Conservation (phyloP, 1,140 invertebrate species). For the Potamilus streckersoni region DNA sequence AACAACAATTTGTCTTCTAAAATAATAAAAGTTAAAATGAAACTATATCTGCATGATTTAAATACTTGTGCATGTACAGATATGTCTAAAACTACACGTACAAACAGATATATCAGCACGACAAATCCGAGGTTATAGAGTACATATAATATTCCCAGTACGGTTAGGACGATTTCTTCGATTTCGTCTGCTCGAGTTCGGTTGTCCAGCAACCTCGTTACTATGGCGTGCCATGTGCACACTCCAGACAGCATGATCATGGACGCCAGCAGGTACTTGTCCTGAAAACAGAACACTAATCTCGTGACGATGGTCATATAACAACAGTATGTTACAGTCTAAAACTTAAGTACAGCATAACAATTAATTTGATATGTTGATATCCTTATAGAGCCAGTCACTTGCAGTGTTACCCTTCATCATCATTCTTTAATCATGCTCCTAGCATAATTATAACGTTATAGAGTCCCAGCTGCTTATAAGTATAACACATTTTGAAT, state of each 20-base stretch:
- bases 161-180: conserved; percentile 54
- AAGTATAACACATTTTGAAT: too few relatives aligned
- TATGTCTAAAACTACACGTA: conserved; percentile 38
- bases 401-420: background rate
- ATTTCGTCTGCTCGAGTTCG: conserved; percentile 39
- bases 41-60: background rate
- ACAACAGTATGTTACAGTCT: too few relatives aligned
- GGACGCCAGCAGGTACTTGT: conserved; percentile 64
- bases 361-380: background rate
- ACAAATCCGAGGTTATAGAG: conserved; percentile 64
- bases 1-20: background rate
- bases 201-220: conserved; percentile 45
- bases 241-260: conserved; percentile 64
- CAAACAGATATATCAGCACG: conserved; percentile 61
- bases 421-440: too few relatives aligned
- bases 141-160: conserved; percentile 54
- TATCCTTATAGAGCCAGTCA: background rate
- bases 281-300: conserved; percentile 45
- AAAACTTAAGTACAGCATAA: background rate
- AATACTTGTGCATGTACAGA: background rate
- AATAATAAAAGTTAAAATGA: background rate
- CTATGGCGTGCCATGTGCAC: conserved; percentile 65
- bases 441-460: too few relatives aligned
- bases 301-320: background rate
- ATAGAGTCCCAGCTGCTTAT: too few relatives aligned